Base-by-base conservation (phyloP, 1,140 invertebrate genomes). In the Latrodectus geometricus region DNA sequence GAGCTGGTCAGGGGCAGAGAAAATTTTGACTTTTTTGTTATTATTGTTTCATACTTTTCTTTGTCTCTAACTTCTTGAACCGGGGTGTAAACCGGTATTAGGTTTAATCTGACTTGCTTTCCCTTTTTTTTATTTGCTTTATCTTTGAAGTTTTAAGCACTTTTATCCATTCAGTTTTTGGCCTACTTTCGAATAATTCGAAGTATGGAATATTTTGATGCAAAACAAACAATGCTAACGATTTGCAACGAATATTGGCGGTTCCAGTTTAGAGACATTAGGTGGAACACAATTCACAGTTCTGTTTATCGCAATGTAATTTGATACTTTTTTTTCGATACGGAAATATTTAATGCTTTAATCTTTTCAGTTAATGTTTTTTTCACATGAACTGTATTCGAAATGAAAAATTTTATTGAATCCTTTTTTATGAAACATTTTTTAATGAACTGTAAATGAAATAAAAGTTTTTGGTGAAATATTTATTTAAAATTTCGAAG, bases 1-100 rank as follows among this genome's bases (percentile, higher is more conserved):
- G 78, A 80, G 69, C 78, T 80, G 78, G 78, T 80, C 78, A 80
- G 78, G 66, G 78, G 78, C 68, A 80, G 49, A n/a, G 66, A 80
- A 80, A 80, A 66, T 65, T 80, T 80, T 49, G n/a, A 50, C 70
- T 80, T 70, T 80, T 70, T 69, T 73, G 21, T 73, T 48, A 17
- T 21, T 73, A 15, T 49, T 73, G 69, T 80, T 61, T 80, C 66
- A 49, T 11, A 79, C 23, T 80, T 70, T 70, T 80, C 11, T n/a
- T 49, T 73, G 69, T 80, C 65, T 80, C 66, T 70, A 35, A 80
- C 21, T 80, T 80, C 66, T 80, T 80, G 65, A 80, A 80, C 48
- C 72, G 48, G 23, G 72, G 72, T 73, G 48, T 73, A 73, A 73
- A 73, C 72, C 78, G 78, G 78, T 80, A 80, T 80, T 80, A 35